These are phyloP conservation scores for Virgularia gustaviana DNA, from an alignment of 92 coral and sea anemone species.

Conservation along the genomic window DNA sequence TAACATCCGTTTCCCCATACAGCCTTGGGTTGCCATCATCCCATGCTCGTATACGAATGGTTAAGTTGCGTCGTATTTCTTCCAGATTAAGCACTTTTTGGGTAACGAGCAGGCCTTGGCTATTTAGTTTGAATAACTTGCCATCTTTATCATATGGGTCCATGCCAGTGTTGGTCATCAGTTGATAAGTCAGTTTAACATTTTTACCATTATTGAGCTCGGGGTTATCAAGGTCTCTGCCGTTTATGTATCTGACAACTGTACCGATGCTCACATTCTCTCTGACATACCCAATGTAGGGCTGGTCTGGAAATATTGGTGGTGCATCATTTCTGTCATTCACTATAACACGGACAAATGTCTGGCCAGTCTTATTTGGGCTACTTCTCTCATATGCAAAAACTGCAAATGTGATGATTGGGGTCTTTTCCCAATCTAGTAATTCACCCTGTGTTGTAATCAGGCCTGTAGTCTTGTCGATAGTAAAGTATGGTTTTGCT, in stretches of 20 bases:
- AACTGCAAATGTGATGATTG: constrained; percentile 28
- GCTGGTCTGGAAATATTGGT: constrained; percentile 35
- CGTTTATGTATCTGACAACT: constrained; percentile 18
- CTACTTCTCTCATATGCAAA: not conserved
- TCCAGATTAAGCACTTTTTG: not conserved
- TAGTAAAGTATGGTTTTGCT: constrained; percentile 60
- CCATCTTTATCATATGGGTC: constrained; percentile 36
- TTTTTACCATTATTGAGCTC: constrained; percentile 23
- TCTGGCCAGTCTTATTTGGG: constrained; percentile 21
- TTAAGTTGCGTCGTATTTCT: constrained; percentile 41
- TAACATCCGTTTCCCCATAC: constrained; percentile 69
- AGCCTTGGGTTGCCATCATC: constrained; percentile 62
- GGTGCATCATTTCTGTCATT: constrained; percentile 32
- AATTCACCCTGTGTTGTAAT: constrained; percentile 47
- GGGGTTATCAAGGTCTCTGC: constrained; percentile 12
- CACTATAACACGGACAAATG: constrained; percentile 27
- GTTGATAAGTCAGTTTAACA: constrained; percentile 18
- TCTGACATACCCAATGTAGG: constrained; percentile 19
- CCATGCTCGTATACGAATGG: constrained; percentile 65
- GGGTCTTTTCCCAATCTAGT: constrained; percentile 60
- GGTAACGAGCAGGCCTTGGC: constrained; percentile 13
- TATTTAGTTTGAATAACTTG: not conserved
- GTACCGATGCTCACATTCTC: not conserved
- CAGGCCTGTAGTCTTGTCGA: constrained; percentile 60
- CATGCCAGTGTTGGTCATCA: constrained; percentile 28